Base-by-base conservation (phyloP, 2,888 invertebrate species). In the Rhyacophila evoluta region DNA sequence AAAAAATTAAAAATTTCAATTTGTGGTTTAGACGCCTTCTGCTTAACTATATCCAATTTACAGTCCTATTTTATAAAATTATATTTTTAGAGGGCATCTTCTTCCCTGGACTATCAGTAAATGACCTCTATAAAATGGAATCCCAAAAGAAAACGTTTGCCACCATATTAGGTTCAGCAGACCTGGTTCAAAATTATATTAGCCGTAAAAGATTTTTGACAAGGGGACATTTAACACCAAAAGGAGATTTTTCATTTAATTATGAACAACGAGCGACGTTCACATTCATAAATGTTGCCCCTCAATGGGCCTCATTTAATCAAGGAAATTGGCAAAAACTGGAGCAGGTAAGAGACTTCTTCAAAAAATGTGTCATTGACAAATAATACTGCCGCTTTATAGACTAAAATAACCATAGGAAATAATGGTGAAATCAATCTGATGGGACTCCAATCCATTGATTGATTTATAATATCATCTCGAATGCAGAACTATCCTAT, bases 261-360 rank as follows among this genome's bases (percentile, higher is more conserved):
- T 86, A 89, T 6, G 91, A 91, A 39, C 92, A 93, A 83, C 86
- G 88, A 0, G 85, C 91, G 0, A 91, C 92, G 0, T 93, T 93
- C 85, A 92, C 91, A 85, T 93, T 91, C 83, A 86, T 93, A 73
- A 94, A 94, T 84, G 89, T 89, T 0, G 91, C 92, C 0, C 93
- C 93, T 0, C 94, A 94, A 83, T 94, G 93, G 93, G 91, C 92
- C 77, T 87, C 87, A 0, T 91, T 92, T 83, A 92, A 92, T 82
- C 89, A 86, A 78, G 91, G 91, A n/a, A 91, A 92, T 84, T 92
- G 92, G 92, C 88, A 89, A 84, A 85, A 83, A 78, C 84, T 91
- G 11, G 91, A 92, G 83, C 86, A 85, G 83, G 88, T 87, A 76
- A 82, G 27, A 69, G n/a, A n/a, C n/a, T n/a, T n/a, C n/a, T n/a